These are phyloP conservation scores for Protobothrops flavoviridis DNA, from an alignment of 2,113 vertebrate genomes.

Conservation along the genomic window DNA sequence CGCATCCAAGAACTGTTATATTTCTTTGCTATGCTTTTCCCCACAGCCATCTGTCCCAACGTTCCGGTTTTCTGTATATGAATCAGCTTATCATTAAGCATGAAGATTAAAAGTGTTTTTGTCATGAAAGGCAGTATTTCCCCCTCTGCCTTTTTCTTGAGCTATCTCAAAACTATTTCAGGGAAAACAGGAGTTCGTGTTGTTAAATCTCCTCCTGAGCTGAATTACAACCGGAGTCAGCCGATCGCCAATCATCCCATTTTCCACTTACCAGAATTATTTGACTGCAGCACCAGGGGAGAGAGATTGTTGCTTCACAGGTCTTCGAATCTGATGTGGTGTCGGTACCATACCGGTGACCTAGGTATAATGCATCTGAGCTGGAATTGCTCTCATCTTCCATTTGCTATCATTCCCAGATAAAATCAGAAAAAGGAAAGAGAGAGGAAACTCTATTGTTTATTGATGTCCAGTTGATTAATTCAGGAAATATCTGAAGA, in stretches of 20 bases:
- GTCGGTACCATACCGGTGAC: neutral
- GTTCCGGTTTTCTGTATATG: neutral
- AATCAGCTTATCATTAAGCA: neutral
- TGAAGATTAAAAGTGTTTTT: neutral
- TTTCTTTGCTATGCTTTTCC: neutral
- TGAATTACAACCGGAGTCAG: neutral
- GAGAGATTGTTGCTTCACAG: neutral
- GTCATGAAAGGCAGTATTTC: neutral
- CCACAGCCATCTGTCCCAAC: conserved; percentile 5
- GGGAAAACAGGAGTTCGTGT: neutral
- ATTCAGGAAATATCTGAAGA: neutral
- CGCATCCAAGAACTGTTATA: neutral
- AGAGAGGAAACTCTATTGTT: neutral
- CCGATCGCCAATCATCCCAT: neutral
- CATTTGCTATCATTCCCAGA: neutral
- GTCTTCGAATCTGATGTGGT: neutral
- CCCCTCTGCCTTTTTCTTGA: neutral
- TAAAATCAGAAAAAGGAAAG: neutral
- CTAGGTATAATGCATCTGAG: neutral
- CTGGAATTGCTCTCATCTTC: neutral
- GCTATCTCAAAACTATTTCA: neutral
- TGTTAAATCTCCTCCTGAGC: neutral
- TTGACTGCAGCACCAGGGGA: neutral
- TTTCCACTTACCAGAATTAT: neutral
- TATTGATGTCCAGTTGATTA: neutral